Evolutionary conservation across 2,888 invertebrate genomes (phyloP), one percentile per base, ranked within the genome.

Genomic region (Xylocampa areola): DNA sequence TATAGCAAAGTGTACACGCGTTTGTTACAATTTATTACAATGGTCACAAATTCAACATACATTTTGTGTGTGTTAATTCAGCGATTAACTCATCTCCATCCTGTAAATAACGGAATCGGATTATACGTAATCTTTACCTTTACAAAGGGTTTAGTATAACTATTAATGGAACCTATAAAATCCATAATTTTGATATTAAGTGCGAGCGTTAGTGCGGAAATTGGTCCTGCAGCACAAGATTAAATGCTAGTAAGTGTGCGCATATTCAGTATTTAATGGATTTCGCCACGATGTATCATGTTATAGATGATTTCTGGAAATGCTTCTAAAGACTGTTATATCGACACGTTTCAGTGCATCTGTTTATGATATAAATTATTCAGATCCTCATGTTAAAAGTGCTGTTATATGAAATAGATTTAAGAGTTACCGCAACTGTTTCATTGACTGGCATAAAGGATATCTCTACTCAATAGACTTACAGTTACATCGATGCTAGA

Each of bases 331-430:
- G 55, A 27, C 25, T 48, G 33, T 54, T 61, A 66, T 66, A 57
- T 47, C 40, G 43, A 45, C 44, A 63, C 14, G 16, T 55, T 62
- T 63, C 40, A 60, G 49, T 47, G 27, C 39, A 49, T 30, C 44
- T 35, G 25, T 73, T 64, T 65, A 64, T 44, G 54, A 64, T 52
- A 59, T 54, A 57, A 69, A 48, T 57, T 64, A 64, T 66, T 29
- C 29, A 36, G 44, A 37, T 45, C 10, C 11, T 10, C 4, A 5
- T 47, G 11, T 66, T 73, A 52, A 29, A 59, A 41, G 40, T 14
- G 11, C 8, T 40, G 21, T 60, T 27, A 43, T 50, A 43, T 51
- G 7, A 41, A 23, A 37, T 61, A 47, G 37, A 47, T 35, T 40
- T 50, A 41, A n/a, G 17, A 16, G 13, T 19, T 10, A 10, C 10